Evolutionary conservation across 2,888 invertebrate genomes (phyloP).

Genomic region (Ectemnius lituratus): DNA sequence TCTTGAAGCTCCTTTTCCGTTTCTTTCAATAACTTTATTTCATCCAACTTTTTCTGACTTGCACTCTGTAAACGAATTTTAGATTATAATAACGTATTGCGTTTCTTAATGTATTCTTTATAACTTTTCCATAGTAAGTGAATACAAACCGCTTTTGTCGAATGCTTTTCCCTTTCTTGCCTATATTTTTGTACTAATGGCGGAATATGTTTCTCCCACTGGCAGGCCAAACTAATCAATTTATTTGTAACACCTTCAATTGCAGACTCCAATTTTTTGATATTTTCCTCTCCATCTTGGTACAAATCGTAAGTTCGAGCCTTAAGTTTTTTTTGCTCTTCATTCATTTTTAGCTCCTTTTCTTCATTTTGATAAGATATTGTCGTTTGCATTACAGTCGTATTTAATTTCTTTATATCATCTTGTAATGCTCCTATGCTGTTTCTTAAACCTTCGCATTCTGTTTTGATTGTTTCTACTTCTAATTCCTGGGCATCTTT

Average conservation of each 20-base stretch:
- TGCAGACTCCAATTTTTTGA: conserved; percentile 80
- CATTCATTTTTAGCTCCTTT: conserved; percentile 75
- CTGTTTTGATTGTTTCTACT: conserved; percentile 74
- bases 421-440: conserved; percentile 71
- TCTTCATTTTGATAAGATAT: conserved; percentile 73
- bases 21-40: conserved; percentile 79
- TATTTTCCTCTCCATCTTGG: conserved; percentile 82
- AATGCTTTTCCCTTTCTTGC: conserved; percentile 74
- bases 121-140: background rate
- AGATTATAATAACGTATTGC: conserved; percentile 3
- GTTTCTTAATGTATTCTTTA: conserved; percentile 11
- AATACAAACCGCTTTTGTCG: conserved; percentile 77
- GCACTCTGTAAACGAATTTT: conserved; percentile 76
- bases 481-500: conserved; percentile 67
- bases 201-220: conserved; percentile 86
- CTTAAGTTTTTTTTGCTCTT: conserved; percentile 79
- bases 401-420: conserved; percentile 70
- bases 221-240: conserved; percentile 82
- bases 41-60: conserved; percentile 80
- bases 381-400: conserved; percentile 67
- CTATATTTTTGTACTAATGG: conserved; percentile 83
- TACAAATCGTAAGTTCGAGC: conserved; percentile 83
- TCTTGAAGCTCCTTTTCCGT: conserved; percentile 82
- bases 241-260: conserved; percentile 83
- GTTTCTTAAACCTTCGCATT: conserved; percentile 69